A percentile compares a stretch with the other conserved stretches of the same genome.
Conservation (phyloP, 1,140 invertebrate genomes). For the Trichomalopsis sarcophagae region DNA sequence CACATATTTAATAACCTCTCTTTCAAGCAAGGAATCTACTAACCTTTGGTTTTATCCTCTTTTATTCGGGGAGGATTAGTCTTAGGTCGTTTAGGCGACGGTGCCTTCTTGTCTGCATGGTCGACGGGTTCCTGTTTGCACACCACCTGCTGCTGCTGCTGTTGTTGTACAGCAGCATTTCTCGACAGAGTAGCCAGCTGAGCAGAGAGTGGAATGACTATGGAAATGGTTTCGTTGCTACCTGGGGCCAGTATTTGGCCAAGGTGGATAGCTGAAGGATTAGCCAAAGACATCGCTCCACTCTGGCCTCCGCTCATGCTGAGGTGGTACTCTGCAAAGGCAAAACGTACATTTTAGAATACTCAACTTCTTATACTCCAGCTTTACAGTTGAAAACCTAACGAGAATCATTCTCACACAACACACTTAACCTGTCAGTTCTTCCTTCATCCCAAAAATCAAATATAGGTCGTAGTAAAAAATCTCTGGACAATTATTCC, state of each 20-base stretch:
- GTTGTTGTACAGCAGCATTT: conserved; percentile 34
- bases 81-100: conserved; percentile 36
- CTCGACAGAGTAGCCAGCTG: conserved; percentile 59
- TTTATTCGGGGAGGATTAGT: conserved; percentile 47
- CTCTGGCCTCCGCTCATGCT: conserved; percentile 54
- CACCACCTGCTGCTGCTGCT: conserved; percentile 30
- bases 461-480: neutral
- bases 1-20: conserved; percentile 33
- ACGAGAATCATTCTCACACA: neutral
- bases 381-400: neutral
- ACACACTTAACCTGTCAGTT: conserved; percentile 25
- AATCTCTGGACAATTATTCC: neutral
- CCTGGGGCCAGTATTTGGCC: conserved; percentile 66
- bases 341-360: neutral
- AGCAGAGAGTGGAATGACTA: conserved; percentile 68
- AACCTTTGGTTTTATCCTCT: conserved; percentile 52
- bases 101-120: conserved; percentile 45
- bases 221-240: conserved; percentile 70
- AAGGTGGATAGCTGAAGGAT: conserved; percentile 66
- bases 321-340: conserved; percentile 44
- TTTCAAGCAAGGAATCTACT: neutral
- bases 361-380: neutral
- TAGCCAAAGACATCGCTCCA: conserved; percentile 59
- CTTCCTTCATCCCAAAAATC: neutral
- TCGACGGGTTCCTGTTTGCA: conserved; percentile 38